Evolutionary conservation across 2,797 vertebrate genomes (phyloP).

Genomic region (Tiaroga cobitis): DNA sequence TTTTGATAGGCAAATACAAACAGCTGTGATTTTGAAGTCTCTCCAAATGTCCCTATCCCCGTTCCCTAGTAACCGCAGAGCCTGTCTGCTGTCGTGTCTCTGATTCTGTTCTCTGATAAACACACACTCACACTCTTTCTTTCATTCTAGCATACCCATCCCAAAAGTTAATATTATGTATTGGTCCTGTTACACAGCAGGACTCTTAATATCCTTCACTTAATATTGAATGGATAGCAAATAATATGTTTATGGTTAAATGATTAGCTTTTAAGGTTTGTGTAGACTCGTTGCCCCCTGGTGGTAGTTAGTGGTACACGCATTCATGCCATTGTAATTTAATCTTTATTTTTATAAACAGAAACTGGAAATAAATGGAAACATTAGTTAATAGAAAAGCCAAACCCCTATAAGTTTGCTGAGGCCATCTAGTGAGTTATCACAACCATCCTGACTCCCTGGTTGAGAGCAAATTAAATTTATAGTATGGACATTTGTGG

Average conservation of each 20-base stretch:
- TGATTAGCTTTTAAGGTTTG: constrained; percentile 4
- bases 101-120: constrained; percentile 40
- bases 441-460: too few species aligned
- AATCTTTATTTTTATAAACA: neutral
- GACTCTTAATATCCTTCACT: neutral
- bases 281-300: constrained; percentile 21
- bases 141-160: neutral
- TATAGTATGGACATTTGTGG: neutral
- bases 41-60: constrained; percentile 21
- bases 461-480: neutral
- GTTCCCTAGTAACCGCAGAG: constrained; percentile 30
- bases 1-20: constrained; percentile 69
- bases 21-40: constrained; percentile 68
- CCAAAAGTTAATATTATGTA: neutral
- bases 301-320: neutral
- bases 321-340: neutral
- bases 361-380: neutral
- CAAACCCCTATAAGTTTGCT: neutral
- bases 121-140: constrained; percentile 28
- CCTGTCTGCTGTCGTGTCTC: constrained; percentile 38
- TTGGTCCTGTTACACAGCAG: neutral
- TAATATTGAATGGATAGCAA: constrained; percentile 38
- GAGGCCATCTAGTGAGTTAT: neutral
- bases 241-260: neutral
- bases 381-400: neutral